Percentiles rank a stretch among this genome's conserved stretches.
phyloP scores from a whole-genome alignment of 35 echinoderm and acorn worm genomes.

The Acanthaster planci region DNA sequence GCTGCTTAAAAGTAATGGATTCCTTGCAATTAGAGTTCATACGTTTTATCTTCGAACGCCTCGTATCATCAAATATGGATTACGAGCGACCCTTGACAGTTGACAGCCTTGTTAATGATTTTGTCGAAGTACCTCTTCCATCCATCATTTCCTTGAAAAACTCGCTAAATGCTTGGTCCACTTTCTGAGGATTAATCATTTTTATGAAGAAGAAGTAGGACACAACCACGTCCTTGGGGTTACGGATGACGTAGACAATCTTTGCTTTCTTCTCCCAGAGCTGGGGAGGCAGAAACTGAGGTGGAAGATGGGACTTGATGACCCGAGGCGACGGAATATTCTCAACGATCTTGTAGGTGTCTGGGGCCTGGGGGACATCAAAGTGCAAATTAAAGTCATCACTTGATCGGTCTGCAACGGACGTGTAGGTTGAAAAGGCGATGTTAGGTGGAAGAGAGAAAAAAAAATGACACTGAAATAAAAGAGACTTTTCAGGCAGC shows the following conservation, averaged over 20 bases:
- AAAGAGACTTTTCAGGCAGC: too few species aligned
- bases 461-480: too few species aligned
- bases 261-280: slow-evolving; percentile 15
- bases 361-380: background rate
- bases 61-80: too few species aligned
- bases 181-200: background rate
- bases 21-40: too few species aligned
- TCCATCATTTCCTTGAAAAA: slow-evolving; percentile 18
- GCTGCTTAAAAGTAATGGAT: too few species aligned
- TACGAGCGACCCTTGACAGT: too few species aligned
- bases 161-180: background rate
- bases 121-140: slow-evolving; percentile 9
- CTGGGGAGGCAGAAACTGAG: slow-evolving; percentile 14
- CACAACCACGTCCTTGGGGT: slow-evolving; percentile 30
- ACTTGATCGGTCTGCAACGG: too few species aligned
- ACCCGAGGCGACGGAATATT: slow-evolving; percentile 15
- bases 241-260: slow-evolving; percentile 28
- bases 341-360: background rate
- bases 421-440: too few species aligned
- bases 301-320: slow-evolving; percentile 23
- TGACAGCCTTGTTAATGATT: too few species aligned
- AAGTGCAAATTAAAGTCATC: too few species aligned
- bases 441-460: too few species aligned
- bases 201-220: slow-evolving; percentile 21
- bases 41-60: too few species aligned